Conservation (phyloP, 2,888 invertebrate genomes). For the Drosophila colorata region DNA sequence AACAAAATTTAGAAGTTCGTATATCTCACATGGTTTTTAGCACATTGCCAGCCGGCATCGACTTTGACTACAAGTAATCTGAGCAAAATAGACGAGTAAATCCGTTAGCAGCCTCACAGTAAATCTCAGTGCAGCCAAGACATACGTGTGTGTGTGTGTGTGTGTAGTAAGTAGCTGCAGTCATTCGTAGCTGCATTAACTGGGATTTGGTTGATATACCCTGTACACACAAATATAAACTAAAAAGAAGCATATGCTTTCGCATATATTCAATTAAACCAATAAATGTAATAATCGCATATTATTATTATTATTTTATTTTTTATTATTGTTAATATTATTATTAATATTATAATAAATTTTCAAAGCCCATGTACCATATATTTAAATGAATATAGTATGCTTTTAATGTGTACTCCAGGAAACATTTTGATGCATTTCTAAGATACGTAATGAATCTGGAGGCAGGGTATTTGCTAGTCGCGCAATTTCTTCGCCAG, state of each 20-base stretch:
- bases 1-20: constrained; percentile 20
- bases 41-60: constrained; percentile 27
- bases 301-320: too few relatives aligned
- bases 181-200: constrained; percentile 71
- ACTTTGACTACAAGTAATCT: constrained; percentile 60
- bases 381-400: too few relatives aligned
- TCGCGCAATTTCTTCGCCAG: background rate
- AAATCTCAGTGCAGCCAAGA: background rate
- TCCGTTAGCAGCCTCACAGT: constrained; percentile 43
- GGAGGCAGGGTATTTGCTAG: background rate
- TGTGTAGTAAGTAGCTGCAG: constrained; percentile 32
- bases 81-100: constrained; percentile 69
- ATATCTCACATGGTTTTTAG: constrained; percentile 50
- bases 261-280: background rate
- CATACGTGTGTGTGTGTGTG: constrained; percentile 3
- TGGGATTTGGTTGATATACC: constrained; percentile 55
- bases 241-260: background rate
- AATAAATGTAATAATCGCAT: too few relatives aligned
- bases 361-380: too few relatives aligned
- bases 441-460: background rate
- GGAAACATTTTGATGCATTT: too few relatives aligned
- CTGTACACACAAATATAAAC: constrained; percentile 7
- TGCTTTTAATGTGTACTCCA: too few relatives aligned
- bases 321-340: too few relatives aligned
- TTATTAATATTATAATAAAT: too few relatives aligned